Conservation (phyloP, 2,888 invertebrate species). For the Thumatha senex region DNA sequence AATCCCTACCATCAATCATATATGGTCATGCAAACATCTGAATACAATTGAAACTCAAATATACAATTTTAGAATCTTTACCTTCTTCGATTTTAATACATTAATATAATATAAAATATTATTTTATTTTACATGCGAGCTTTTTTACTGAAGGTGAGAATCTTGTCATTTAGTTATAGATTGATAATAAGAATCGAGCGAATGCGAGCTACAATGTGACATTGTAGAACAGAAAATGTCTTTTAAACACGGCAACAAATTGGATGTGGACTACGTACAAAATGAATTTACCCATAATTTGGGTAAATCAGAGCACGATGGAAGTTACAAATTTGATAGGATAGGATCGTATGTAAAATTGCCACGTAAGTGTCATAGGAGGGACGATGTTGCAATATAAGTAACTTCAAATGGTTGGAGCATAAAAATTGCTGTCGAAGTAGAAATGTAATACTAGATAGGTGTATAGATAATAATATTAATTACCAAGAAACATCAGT, state of each 20-base stretch:
- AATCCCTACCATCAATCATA: too few species aligned
- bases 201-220: too few species aligned
- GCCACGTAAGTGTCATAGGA: conserved; percentile 58
- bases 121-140: too few species aligned
- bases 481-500: neutral
- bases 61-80: too few species aligned
- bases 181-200: too few species aligned
- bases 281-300: conserved; percentile 50
- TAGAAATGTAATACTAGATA: conserved; percentile 3
- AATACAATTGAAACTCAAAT: too few species aligned
- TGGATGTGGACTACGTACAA: conserved; percentile 48
- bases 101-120: neutral
- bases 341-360: conserved; percentile 60
- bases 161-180: neutral
- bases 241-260: neutral
- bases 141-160: neutral
- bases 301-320: conserved; percentile 79
- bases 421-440: conserved; percentile 8
- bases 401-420: conserved; percentile 39
- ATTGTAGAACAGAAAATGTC: too few species aligned
- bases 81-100: neutral
- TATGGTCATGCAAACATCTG: too few species aligned
- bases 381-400: conserved; percentile 79
- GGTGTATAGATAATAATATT: neutral
- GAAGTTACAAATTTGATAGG: conserved; percentile 80